These are phyloP conservation scores for Drosophila algonquin DNA, from an alignment of 2,888 invertebrate species.

Conservation along the genomic window DNA sequence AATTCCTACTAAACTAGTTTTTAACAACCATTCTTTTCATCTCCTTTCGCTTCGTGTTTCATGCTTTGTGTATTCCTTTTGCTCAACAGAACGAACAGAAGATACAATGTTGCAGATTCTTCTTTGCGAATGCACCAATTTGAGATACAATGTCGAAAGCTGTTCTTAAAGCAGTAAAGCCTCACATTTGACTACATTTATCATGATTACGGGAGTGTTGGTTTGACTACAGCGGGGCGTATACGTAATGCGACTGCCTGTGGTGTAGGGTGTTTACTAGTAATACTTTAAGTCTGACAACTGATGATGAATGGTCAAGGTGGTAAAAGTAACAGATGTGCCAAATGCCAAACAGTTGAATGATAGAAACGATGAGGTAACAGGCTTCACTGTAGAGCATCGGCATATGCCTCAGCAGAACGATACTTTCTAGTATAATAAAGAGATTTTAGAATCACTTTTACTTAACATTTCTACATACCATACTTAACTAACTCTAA, in stretches of 20 bases:
- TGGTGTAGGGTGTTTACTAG: neutral
- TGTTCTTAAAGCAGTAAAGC: neutral
- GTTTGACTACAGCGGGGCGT: neutral
- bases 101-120: slow-evolving; percentile 31
- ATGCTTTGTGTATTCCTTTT: slow-evolving; percentile 6
- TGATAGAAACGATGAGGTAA: too few species aligned
- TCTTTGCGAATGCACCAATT: slow-evolving; percentile 46
- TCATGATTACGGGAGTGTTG: neutral
- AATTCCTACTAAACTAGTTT: slow-evolving; percentile 77
- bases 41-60: slow-evolving; percentile 12
- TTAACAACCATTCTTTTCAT: slow-evolving; percentile 37
- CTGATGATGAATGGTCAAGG: neutral
- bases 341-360: too few species aligned
- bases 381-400: too few species aligned
- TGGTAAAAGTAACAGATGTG: slow-evolving; percentile 15
- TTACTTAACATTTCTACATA: too few species aligned
- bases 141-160: slow-evolving; percentile 45
- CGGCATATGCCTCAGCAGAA: too few species aligned
- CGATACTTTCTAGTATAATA: too few species aligned
- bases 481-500: too few species aligned
- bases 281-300: neutral
- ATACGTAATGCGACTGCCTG: neutral
- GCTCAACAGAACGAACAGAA: neutral
- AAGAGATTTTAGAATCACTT: too few species aligned
- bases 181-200: neutral